A percentile compares a stretch with the other conserved stretches of the same genome.
These are phyloP conservation scores for Pelagia noctiluca DNA, from an alignment of 30 jellyfish, hydroid and myxozoan species.

Conservation along the genomic window DNA sequence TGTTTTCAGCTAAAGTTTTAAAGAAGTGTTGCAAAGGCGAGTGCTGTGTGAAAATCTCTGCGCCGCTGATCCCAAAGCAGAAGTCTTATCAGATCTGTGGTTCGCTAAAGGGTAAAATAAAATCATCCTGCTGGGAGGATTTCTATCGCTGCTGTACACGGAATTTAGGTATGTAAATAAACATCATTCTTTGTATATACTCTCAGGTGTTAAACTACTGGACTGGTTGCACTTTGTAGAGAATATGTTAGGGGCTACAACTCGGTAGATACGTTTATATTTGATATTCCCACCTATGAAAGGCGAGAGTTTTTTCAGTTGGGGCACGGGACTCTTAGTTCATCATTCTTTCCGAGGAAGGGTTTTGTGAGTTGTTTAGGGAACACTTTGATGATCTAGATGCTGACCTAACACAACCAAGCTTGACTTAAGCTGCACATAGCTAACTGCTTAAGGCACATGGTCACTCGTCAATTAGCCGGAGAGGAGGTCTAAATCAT, in stretches of 20 bases:
- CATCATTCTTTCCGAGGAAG: no score
- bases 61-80: background rate
- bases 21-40: conserved; percentile 47
- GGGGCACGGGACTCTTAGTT: no score
- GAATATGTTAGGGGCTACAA: background rate
- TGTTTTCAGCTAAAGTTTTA: conserved; percentile 4
- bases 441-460: no score
- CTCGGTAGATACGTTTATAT: background rate
- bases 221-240: background rate
- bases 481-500: no score
- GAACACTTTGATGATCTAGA: no score
- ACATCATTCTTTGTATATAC: background rate
- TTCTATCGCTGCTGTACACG: conserved; percentile 47
- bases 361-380: no score
- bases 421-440: no score
- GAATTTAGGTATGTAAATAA: conserved; percentile 16
- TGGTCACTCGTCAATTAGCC: no score
- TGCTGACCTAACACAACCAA: no score
- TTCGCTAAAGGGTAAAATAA: background rate
- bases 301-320: background rate
- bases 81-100: background rate
- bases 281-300: background rate
- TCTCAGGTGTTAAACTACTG: background rate
- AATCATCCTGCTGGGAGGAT: conserved; percentile 54
- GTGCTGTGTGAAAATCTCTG: conserved; percentile 36